phyloP scores from a whole-genome alignment of 2,797 vertebrate species.

The Falco rusticolus region DNA sequence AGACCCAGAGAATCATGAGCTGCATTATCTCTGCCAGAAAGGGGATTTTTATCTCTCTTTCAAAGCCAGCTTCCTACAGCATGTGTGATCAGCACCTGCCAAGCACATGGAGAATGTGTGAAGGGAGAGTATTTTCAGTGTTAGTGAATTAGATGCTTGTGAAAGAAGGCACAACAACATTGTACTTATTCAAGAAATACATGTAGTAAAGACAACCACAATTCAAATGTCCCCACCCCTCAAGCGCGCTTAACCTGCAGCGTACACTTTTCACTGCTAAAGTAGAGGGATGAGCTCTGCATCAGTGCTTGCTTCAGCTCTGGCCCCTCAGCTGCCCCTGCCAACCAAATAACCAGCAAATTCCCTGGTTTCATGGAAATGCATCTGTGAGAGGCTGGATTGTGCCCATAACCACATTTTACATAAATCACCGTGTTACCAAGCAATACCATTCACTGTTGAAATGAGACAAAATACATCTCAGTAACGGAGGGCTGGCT shows the following conservation, averaged over 20 bases:
- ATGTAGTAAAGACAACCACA: background rate
- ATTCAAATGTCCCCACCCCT: background rate
- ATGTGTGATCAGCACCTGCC: slow-evolving; percentile 28
- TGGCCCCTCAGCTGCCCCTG: background rate
- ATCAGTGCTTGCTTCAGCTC: background rate
- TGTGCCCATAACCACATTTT: background rate
- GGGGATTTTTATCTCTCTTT: slow-evolving; percentile 11
- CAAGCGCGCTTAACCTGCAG: background rate
- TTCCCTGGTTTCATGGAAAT: background rate
- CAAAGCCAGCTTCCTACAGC: slow-evolving; percentile 22
- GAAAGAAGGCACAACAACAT: background rate
- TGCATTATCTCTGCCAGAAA: background rate
- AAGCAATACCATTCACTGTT: background rate
- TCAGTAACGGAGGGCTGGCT: background rate
- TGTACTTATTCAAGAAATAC: background rate
- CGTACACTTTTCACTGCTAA: background rate
- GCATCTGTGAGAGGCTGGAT: background rate
- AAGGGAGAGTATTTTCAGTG: background rate
- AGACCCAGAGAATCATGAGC: background rate
- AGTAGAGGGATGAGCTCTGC: background rate
- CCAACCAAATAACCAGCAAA: background rate
- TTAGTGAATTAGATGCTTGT: background rate
- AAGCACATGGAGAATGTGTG: slow-evolving; percentile 19
- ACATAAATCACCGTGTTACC: background rate
- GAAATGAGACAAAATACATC: background rate